phyloP scores from a whole-genome alignment of 2,113 vertebrate species.

The Carlito syrichta region DNA sequence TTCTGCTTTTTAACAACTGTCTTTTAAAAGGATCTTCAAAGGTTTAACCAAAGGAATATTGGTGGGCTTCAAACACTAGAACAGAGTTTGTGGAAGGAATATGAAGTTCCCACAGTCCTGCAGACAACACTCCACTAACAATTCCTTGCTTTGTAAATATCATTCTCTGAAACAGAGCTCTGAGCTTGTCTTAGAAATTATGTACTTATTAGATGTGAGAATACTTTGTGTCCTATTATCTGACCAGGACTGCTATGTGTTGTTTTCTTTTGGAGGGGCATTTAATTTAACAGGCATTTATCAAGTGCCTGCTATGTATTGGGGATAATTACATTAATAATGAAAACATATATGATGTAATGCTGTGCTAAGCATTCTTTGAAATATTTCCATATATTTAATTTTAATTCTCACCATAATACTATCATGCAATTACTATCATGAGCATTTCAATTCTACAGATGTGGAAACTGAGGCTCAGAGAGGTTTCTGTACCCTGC shows the following conservation, averaged over 20 bases:
- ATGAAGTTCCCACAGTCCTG: not conserved
- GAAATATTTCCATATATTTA: not conserved
- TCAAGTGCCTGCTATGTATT: not conserved
- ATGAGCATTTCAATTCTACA: not conserved
- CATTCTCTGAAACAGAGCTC: not conserved
- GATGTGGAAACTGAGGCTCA: not conserved
- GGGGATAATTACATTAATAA: not conserved
- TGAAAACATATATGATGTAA: not conserved
- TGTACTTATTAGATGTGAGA: not conserved
- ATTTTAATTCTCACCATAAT: not conserved
- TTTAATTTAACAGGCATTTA: not conserved
- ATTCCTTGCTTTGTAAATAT: not conserved
- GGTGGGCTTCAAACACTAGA: not conserved
- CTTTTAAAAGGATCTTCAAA: not conserved
- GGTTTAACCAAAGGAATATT: not conserved
- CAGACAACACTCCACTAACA: not conserved
- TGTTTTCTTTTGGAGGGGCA: not conserved
- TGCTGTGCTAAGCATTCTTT: not conserved
- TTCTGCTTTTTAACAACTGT: not conserved
- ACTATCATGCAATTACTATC: not conserved
- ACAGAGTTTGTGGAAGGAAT: not conserved
- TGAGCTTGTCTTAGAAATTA: not conserved
- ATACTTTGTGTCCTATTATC: not conserved
- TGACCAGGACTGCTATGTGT: not conserved
- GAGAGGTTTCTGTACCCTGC: not conserved